Base-by-base conservation (phyloP, 2,113 vertebrate species). In the Clinocottus analis region DNA sequence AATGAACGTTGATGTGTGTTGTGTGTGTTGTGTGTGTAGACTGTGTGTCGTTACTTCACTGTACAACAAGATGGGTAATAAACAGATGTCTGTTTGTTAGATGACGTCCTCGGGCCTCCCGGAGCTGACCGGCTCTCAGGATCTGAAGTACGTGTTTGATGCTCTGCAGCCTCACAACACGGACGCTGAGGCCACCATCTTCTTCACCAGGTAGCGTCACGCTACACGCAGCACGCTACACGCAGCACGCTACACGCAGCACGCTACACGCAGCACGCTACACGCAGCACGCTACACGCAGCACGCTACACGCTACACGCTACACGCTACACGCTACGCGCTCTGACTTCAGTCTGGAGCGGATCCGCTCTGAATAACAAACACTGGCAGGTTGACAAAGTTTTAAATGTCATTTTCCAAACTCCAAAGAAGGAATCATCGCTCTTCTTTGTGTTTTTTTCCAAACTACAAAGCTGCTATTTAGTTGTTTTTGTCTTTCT, bases 181-280 rank as follows among this genome's bases (percentile, higher is more conserved):
- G 41, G 97, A 99, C 60, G 96, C 97, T 27, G 98, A 99, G 90
- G 98, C 98, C 67, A 99, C 98, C 2, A 97, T 99, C 93, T 98
- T 99, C 92, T 99, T 99, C 82, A 99, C 98, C 0, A 97, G 98
- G 98, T n/a, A n/a, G n/a, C n/a, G n/a, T n/a, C n/a, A n/a, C n/a
- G n/a, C n/a, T n/a, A n/a, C n/a, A n/a, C n/a, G n/a, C n/a, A n/a
- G n/a, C n/a, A n/a, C n/a, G n/a, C n/a, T n/a, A n/a, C n/a, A n/a
- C n/a, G n/a, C n/a, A n/a, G n/a, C n/a, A n/a, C n/a, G n/a, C n/a
- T n/a, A n/a, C n/a, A n/a, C n/a, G n/a, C n/a, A n/a, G n/a, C n/a
- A n/a, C n/a, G n/a, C n/a, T n/a, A n/a, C n/a, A n/a, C n/a, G n/a
- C n/a, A n/a, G n/a, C n/a, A n/a, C n/a, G n/a, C n/a, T n/a, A n/a